Evolutionary conservation across 1,140 invertebrate genomes (phyloP), one percentile per base, ranked within the genome.

Genomic region (Platyura marginata): DNA sequence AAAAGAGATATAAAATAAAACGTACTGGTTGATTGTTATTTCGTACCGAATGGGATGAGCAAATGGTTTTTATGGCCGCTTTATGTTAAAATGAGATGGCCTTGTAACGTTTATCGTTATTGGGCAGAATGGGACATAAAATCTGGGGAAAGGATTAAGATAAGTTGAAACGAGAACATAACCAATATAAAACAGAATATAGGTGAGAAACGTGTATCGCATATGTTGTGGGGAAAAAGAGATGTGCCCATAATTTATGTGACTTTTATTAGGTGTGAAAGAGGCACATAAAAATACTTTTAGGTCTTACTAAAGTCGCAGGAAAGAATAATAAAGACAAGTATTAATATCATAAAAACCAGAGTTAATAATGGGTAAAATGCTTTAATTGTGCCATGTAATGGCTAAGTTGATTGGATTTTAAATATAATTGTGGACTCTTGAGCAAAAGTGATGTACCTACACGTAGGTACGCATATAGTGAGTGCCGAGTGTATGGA

Each of bases 81-180:
- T 38, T 38, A 38, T 38, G 36, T 38, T n/a, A n/a, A 38, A 38
- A 38, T 18, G 36, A 38, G 36, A 38, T 38, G 36, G 36, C 36
- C 18, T 38, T 38, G 36, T 38, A 38, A 38, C 36, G 36, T 38
- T 38, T 38, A 38, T 38, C 36, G 36, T 38, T 38, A 38, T 38
- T 38, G 36, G 36, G 4, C 19, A 38, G 36, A 38, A 38, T 38
- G 36, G 36, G 36, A 38, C 18, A 38, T 38, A 38, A 38, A 38
- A 38, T 38, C 36, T 38, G 25, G 25, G 25, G 6, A 29, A 29
- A 29, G 25, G 25, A 29, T 29, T 29, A 29, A 29, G 25, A 29
- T 29, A 29, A 29, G 25, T 29, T 29, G 25, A 29, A 29, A 29
- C 25, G 25, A 29, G 25, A 29, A 6, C 25, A 29, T 29, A 8